A percentile compares a stretch with the other conserved stretches of the same genome.
Conservation (phyloP, 2,797 vertebrate genomes). For the Rhynchotus rufescens region DNA sequence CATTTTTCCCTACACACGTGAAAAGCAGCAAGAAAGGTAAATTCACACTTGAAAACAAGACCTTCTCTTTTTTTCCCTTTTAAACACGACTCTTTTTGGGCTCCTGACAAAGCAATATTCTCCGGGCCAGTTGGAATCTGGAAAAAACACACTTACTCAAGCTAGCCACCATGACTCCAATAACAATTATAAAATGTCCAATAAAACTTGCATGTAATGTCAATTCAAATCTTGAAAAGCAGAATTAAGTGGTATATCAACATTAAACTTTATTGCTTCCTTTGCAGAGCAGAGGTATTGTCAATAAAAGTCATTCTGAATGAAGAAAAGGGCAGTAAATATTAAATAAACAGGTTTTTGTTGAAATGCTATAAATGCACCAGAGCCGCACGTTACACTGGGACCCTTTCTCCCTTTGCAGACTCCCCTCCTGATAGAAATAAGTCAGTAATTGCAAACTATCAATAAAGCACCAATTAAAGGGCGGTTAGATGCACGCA, state of each 20-base stretch:
- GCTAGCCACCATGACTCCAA: slow-evolving; percentile 80
- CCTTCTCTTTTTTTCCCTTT: neutral
- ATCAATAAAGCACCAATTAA: slow-evolving; percentile 77
- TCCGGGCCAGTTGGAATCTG: slow-evolving; percentile 58
- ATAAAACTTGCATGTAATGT: slow-evolving; percentile 79
- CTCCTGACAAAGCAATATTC: slow-evolving; percentile 63
- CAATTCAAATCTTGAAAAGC: slow-evolving; percentile 80
- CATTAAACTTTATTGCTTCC: slow-evolving; percentile 80
- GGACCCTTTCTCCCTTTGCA: slow-evolving; percentile 39
- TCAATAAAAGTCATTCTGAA: slow-evolving; percentile 79
- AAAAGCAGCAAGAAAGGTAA: slow-evolving; percentile 16
- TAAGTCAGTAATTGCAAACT: slow-evolving; percentile 66
- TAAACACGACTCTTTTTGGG: neutral
- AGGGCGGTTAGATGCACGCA: slow-evolving; percentile 39
- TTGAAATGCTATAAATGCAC: slow-evolving; percentile 70
- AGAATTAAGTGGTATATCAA: slow-evolving; percentile 80
- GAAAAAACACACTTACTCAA: slow-evolving; percentile 67
- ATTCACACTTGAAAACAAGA: slow-evolving; percentile 1
- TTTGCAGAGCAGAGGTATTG: slow-evolving; percentile 74
- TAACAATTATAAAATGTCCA: slow-evolving; percentile 82
- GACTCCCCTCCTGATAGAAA: slow-evolving; percentile 55
- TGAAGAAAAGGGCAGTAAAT: slow-evolving; percentile 76
- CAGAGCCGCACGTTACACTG: slow-evolving; percentile 58
- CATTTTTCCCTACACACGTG: neutral
- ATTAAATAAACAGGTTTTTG: slow-evolving; percentile 78